These are phyloP conservation scores for Conchocele bisecta DNA, from an alignment of 2,888 invertebrate genomes.

Conservation along the genomic window DNA sequence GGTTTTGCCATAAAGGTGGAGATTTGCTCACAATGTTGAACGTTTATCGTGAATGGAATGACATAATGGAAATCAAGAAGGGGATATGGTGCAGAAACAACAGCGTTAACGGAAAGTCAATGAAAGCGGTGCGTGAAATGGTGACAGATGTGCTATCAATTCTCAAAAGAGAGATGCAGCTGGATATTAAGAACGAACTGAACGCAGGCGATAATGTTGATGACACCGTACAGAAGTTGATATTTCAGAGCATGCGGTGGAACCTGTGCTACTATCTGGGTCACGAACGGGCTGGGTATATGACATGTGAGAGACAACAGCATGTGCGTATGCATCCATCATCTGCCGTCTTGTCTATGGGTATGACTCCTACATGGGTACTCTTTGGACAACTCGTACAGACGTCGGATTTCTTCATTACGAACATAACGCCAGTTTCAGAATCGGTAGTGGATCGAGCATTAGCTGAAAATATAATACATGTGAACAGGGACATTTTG, in stretches of 20 bases:
- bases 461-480: constrained; percentile 27
- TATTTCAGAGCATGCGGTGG: constrained; percentile 64
- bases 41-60: constrained; percentile 69
- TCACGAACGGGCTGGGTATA: constrained; percentile 72
- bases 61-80: too few species aligned
- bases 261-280: constrained; percentile 74
- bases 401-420: constrained; percentile 72
- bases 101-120: constrained; percentile 78
- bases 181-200: constrained; percentile 55
- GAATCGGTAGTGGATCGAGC: constrained; percentile 62
- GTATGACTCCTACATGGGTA: constrained; percentile 70
- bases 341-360: constrained; percentile 65
- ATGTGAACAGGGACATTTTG: constrained; percentile 52
- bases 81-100: constrained; percentile 78
- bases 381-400: constrained; percentile 70
- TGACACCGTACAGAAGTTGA: constrained; percentile 54
- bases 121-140: constrained; percentile 68
- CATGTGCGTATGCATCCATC: constrained; percentile 75
- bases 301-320: constrained; percentile 53
- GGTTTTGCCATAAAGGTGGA: constrained; percentile 68
- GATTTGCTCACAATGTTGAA: constrained; percentile 69
- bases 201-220: constrained; percentile 30
- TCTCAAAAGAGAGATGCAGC: constrained; percentile 63
- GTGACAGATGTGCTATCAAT: constrained; percentile 65
- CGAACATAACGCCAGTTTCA: constrained; percentile 69